These are phyloP conservation scores for Callionymus lyra DNA, from an alignment of 2,113 vertebrate species.

Conservation along the genomic window DNA sequence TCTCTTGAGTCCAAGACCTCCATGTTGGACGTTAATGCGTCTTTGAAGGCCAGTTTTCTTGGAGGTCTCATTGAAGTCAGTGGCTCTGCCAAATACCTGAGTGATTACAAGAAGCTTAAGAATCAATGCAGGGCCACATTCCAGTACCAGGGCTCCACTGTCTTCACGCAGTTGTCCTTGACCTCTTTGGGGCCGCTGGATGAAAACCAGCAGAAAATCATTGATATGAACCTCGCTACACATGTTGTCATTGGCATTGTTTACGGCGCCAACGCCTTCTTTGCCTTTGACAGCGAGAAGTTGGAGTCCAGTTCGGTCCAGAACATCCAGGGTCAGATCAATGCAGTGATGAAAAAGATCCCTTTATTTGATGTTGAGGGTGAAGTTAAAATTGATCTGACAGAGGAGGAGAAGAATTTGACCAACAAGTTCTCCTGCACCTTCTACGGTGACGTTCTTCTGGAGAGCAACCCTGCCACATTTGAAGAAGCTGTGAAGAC, in stretches of 20 bases:
- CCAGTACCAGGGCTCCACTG: constrained; percentile 24
- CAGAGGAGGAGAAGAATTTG: background rate
- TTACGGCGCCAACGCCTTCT: constrained; percentile 29
- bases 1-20: constrained; percentile 1
- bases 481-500: background rate
- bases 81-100: constrained; percentile 4
- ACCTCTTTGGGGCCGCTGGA: fast-evolving
- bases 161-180: constrained; percentile 1
- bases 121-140: constrained; percentile 1
- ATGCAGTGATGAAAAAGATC: constrained; percentile 15
- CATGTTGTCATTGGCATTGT: constrained; percentile 30
- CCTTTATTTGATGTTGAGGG: fast-evolving
- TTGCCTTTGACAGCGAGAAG: constrained; percentile 33
- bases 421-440: constrained; percentile 11
- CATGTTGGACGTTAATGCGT: constrained; percentile 1
- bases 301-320: background rate
- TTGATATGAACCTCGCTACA: constrained; percentile 4
- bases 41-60: background rate
- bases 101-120: constrained; percentile 1
- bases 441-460: constrained; percentile 2
- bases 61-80: background rate
- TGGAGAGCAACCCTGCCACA: background rate
- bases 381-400: background rate
- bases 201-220: fast-evolving
- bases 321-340: background rate